These are phyloP conservation scores for Brachypalpus laphriformis DNA, from an alignment of 2,888 invertebrate species.

Conservation along the genomic window DNA sequence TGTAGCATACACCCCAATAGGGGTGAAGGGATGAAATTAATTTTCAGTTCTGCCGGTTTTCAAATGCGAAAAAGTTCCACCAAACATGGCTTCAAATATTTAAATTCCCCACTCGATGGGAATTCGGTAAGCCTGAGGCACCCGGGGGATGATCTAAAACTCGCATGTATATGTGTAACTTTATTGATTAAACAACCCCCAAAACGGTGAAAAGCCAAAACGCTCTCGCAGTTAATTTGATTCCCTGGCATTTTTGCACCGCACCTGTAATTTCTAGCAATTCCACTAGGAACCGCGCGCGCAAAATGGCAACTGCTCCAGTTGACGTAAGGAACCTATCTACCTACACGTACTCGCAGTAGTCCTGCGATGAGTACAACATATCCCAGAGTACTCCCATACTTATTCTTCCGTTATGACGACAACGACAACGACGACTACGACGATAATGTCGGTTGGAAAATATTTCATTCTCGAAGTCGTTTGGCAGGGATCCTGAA, in stretches of 20 bases:
- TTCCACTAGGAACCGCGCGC: slow-evolving; percentile 61
- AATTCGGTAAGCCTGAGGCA: slow-evolving; percentile 11
- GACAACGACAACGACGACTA: slow-evolving; percentile 22
- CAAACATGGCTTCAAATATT: slow-evolving; percentile 34
- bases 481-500: slow-evolving; percentile 37
- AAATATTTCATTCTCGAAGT: slow-evolving; percentile 68
- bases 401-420: slow-evolving; percentile 26
- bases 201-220: slow-evolving; percentile 47
- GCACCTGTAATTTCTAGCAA: slow-evolving; percentile 67
- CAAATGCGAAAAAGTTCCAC: slow-evolving; percentile 16
- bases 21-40: slow-evolving; percentile 28
- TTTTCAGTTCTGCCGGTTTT: slow-evolving; percentile 17
- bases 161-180: background rate
- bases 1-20: background rate
- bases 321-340: slow-evolving; percentile 1
- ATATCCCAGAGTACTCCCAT: slow-evolving; percentile 47
- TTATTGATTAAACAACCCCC: slow-evolving; percentile 72
- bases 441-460: slow-evolving; percentile 65
- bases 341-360: too few relatives aligned
- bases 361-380: slow-evolving; percentile 42
- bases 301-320: slow-evolving; percentile 59
- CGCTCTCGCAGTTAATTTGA: slow-evolving; percentile 71
- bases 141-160: too few relatives aligned
- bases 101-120: slow-evolving; percentile 44
- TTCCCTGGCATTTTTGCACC: slow-evolving; percentile 58